phyloP scores from a whole-genome alignment of 2,888 invertebrate species.

The Nomada fucata region DNA sequence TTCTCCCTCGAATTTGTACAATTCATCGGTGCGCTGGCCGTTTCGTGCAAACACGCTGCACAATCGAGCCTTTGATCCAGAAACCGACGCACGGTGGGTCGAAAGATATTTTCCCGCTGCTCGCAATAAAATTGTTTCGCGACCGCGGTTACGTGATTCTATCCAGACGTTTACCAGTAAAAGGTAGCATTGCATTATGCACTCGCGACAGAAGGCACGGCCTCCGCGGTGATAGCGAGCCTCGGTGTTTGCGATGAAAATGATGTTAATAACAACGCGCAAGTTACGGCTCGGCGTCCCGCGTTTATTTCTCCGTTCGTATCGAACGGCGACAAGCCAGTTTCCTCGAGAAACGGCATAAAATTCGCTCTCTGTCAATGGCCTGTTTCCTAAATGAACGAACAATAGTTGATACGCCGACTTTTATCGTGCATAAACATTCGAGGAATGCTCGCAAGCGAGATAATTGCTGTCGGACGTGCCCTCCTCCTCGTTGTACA shows the following conservation, averaged over 20 bases:
- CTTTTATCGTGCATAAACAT: neutral
- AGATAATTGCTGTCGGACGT: neutral
- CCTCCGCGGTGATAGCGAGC: constrained; percentile 51
- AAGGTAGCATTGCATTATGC: constrained; percentile 48
- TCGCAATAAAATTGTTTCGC: neutral
- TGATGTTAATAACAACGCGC: constrained; percentile 48
- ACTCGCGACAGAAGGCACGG: constrained; percentile 36
- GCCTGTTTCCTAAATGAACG: neutral
- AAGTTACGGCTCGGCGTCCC: neutral
- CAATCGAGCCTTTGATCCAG: constrained; percentile 27
- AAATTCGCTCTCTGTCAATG: neutral
- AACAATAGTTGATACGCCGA: no score
- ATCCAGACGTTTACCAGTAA: constrained; percentile 33
- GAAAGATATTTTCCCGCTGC: neutral
- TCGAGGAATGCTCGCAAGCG: neutral
- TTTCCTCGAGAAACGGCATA: neutral
- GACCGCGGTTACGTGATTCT: neutral
- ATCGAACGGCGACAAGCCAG: neutral
- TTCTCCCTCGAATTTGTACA: neutral
- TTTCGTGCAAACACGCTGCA: neutral
- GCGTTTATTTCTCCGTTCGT: neutral
- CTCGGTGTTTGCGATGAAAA: constrained; percentile 48
- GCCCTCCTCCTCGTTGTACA: no score
- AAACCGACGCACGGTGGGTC: neutral
- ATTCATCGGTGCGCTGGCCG: neutral